Conservation (phyloP, 2,797 vertebrate species). For the Amazonetta brasiliensis region DNA sequence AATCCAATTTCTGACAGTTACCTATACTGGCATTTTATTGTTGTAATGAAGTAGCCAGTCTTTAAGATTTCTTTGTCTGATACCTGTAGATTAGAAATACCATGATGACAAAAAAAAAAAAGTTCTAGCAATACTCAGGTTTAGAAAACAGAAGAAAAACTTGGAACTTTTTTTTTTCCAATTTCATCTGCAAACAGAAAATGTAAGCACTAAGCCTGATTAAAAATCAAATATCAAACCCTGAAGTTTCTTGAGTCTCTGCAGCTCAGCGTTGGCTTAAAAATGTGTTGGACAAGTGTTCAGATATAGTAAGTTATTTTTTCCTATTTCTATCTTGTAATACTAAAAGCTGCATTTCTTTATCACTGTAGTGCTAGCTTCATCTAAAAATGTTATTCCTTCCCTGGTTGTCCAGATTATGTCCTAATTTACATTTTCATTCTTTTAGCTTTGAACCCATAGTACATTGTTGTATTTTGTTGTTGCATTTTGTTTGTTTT, state of each 20-base stretch:
- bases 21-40: neutral
- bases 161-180: neutral
- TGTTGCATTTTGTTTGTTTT: neutral
- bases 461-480: neutral
- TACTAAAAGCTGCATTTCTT: neutral
- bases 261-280: neutral
- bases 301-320: neutral
- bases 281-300: neutral
- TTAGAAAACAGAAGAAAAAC: neutral
- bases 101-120: neutral
- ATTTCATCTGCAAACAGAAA: neutral
- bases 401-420: neutral
- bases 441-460: neutral
- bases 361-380: neutral
- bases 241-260: neutral
- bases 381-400: neutral
- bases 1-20: neutral
- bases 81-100: neutral
- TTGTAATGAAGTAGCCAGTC: neutral
- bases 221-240: neutral
- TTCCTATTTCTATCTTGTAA: neutral
- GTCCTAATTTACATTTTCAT: neutral
- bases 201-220: neutral
- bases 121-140: neutral
- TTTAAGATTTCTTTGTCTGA: neutral